A percentile compares a stretch with the other conserved stretches of the same genome.
phyloP scores from a whole-genome alignment of 2,888 invertebrate species.

The Pharmacophagus antenor region DNA sequence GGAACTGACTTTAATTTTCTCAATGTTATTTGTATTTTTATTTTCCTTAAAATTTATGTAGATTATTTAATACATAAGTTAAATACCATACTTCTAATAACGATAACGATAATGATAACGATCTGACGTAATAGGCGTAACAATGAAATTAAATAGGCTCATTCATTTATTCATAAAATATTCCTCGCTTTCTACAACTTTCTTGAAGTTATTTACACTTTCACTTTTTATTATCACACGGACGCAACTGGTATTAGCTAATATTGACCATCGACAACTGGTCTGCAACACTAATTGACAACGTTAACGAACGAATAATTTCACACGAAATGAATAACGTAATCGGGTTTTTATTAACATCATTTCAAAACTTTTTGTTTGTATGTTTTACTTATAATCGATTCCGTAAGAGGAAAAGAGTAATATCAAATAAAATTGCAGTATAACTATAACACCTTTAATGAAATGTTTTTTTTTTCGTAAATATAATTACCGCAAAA shows the following conservation, averaged over 20 bases:
- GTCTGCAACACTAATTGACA: conserved; percentile 13
- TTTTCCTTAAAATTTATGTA: too few relatives aligned
- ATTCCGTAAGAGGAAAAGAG: too few relatives aligned
- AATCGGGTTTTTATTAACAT: conserved; percentile 13
- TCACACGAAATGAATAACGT: conserved; percentile 1
- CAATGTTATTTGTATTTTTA: too few relatives aligned
- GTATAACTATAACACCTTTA: too few relatives aligned
- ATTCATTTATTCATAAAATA: conserved; percentile 22
- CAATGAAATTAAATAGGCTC: conserved; percentile 1
- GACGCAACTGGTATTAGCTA: conserved; percentile 25
- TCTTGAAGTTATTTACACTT: conserved; percentile 28
- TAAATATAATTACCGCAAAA: too few relatives aligned
- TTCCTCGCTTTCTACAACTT: conserved; percentile 30
- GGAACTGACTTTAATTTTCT: too few relatives aligned
- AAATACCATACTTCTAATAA: neutral
- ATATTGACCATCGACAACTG: conserved; percentile 26
- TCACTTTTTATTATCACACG: conserved; percentile 30
- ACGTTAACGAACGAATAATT: conserved; percentile 10
- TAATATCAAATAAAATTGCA: too few relatives aligned
- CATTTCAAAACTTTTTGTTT: neutral
- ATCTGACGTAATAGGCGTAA: neutral
- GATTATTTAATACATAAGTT: too few relatives aligned
- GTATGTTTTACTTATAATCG: too few relatives aligned
- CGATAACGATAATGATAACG: too few relatives aligned
- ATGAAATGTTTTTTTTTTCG: too few relatives aligned